phyloP scores from a whole-genome alignment of 2,113 vertebrate species.

The Microcebus jonahi region DNA sequence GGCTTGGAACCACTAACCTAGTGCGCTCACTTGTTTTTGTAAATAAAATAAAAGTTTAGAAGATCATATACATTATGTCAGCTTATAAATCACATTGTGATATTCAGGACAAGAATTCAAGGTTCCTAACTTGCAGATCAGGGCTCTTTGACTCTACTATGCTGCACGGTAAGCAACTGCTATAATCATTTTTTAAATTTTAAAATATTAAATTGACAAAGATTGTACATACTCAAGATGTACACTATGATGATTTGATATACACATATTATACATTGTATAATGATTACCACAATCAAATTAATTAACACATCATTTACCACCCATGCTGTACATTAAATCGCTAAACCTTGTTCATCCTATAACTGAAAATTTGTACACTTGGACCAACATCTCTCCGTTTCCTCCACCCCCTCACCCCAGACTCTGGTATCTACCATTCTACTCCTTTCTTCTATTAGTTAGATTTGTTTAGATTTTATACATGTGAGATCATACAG shows the following conservation, averaged over 20 bases:
- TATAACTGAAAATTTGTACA: not conserved
- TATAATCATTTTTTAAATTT: not conserved
- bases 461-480: not conserved
- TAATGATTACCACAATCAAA: not conserved
- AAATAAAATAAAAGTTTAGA: not conserved
- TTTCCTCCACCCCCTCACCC: not conserved
- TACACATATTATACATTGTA: too few relatives aligned
- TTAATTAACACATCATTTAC: not conserved
- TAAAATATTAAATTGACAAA: not conserved
- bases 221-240: not conserved
- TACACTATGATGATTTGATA: not conserved
- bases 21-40: not conserved
- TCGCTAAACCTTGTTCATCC: not conserved
- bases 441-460: not conserved
- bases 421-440: not conserved
- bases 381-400: not conserved
- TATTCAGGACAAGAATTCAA: not conserved
- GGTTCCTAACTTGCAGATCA: not conserved
- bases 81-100: not conserved
- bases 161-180: not conserved
- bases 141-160: not conserved
- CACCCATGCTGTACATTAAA: not conserved
- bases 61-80: not conserved
- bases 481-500: not conserved
- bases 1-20: not conserved